Evolutionary conservation across 2,797 vertebrate species (phyloP).

Genomic region (Falco columbarius): DNA sequence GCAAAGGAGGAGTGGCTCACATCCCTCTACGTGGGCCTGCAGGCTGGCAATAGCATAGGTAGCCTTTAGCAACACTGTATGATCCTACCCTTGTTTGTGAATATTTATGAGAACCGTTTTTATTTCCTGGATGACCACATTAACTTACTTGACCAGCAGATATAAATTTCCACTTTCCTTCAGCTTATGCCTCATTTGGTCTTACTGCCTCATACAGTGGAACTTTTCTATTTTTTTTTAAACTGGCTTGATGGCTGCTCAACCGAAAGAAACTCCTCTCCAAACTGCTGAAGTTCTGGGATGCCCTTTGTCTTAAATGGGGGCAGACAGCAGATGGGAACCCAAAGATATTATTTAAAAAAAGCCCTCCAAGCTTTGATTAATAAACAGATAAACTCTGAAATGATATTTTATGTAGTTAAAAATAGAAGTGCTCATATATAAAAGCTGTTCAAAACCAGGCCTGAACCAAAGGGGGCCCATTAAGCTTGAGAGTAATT

Average conservation of each 20-base stretch:
- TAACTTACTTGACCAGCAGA: not conserved
- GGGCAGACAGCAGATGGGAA: not conserved
- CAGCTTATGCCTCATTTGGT: not conserved
- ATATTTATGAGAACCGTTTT: not conserved
- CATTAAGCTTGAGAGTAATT: not conserved
- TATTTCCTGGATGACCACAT: not conserved
- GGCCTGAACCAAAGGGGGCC: not conserved
- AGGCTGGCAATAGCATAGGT: not conserved
- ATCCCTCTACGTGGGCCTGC: not conserved
- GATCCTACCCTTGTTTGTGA: not conserved
- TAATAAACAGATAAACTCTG: not conserved
- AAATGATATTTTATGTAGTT: not conserved
- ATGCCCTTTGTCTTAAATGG: not conserved
- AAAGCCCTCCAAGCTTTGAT: not conserved
- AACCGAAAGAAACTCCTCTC: not conserved
- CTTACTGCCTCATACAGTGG: not conserved
- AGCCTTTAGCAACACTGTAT: not conserved
- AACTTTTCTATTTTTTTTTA: not conserved
- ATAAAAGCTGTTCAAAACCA: slow-evolving; percentile 6
- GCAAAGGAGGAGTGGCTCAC: not conserved
- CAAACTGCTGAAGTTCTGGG: not conserved
- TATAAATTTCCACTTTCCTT: not conserved
- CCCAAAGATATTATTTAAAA: not conserved
- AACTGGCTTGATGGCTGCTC: not conserved
- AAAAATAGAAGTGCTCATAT: slow-evolving; percentile 1